Conservation (phyloP, 2,888 invertebrate genomes). For the Lucinisca nassula region DNA sequence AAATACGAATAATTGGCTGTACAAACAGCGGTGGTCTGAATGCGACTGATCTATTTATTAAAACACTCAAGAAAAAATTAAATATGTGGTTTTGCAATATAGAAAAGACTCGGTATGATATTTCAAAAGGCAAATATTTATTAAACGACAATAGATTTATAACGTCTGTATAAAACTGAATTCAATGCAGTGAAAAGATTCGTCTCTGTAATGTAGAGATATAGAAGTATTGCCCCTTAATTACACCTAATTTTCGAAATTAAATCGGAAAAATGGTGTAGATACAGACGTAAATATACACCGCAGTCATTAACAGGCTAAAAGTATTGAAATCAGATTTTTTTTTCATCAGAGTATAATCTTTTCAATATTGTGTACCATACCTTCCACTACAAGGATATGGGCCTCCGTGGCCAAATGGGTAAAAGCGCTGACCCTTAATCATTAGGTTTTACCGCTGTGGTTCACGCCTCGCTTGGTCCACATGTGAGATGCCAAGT, state of each 20-base stretch:
- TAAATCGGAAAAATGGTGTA: not conserved
- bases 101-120: not conserved
- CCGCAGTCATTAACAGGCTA: not conserved
- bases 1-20: conserved; percentile 41
- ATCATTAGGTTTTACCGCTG: no score
- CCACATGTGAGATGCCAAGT: no score
- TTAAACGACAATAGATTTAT: not conserved
- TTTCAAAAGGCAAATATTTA: conserved; percentile 2
- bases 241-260: conserved; percentile 6
- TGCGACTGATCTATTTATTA: not conserved
- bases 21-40: not conserved
- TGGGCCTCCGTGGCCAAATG: no score
- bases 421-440: no score
- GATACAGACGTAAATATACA: conserved; percentile 2
- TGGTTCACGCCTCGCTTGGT: no score
- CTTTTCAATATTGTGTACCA: no score
- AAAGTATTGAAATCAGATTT: not conserved
- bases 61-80: not conserved
- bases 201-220: not conserved
- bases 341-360: no score
- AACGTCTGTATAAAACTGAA: not conserved
- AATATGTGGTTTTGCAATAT: not conserved
- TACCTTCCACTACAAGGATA: no score
- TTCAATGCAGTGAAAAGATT: not conserved
- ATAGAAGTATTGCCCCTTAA: not conserved